Percentiles rank a stretch among this genome's conserved stretches.
phyloP scores from a whole-genome alignment of 2,113 vertebrate genomes.

The Gobius niger region DNA sequence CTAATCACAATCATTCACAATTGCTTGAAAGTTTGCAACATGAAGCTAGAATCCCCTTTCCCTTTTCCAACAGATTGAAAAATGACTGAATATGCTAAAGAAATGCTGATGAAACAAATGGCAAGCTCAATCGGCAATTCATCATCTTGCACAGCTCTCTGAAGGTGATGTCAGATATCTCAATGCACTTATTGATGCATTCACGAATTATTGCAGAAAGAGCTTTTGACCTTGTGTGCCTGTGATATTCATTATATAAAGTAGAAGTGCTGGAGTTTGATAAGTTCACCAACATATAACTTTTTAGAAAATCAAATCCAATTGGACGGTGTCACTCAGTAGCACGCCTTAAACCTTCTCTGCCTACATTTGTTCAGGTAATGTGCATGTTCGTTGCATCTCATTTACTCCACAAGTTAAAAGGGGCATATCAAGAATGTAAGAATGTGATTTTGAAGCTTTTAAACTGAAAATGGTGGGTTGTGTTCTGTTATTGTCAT shows the following conservation, averaged over 20 bases:
- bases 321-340: no score
- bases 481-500: no score
- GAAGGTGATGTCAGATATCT: slow-evolving; percentile 54
- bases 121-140: slow-evolving; percentile 46
- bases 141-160: slow-evolving; percentile 48
- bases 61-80: slow-evolving; percentile 62
- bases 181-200: slow-evolving; percentile 22
- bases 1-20: no score
- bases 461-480: no score
- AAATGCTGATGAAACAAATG: slow-evolving; percentile 67
- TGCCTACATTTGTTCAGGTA: no score
- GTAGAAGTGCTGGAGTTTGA: not conserved
- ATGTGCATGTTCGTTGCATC: no score
- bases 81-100: slow-evolving; percentile 47
- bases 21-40: slow-evolving; percentile 20
- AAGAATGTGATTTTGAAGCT: no score
- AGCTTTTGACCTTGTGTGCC: slow-evolving; percentile 18
- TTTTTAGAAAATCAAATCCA: no score
- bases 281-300: no score
- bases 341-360: no score
- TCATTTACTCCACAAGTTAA: no score
- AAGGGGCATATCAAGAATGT: no score
- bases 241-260: not conserved
- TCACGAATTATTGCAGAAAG: slow-evolving; percentile 4
- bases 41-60: slow-evolving; percentile 50